These are phyloP conservation scores for Trematomus loennbergii DNA, from an alignment of 2,113 vertebrate species.

Conservation along the genomic window DNA sequence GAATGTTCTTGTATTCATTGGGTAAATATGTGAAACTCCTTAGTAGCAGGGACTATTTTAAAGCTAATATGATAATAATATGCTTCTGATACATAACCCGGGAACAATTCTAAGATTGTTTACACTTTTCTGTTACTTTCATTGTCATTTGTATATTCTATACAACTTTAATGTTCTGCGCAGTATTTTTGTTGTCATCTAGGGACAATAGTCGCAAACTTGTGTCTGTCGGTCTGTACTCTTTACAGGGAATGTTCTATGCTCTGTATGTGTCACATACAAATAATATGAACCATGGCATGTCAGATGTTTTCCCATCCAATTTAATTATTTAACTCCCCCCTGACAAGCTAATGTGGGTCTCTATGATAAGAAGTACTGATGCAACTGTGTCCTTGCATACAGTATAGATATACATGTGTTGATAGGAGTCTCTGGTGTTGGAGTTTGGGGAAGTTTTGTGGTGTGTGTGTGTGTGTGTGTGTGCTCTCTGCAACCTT, in stretches of 20 bases:
- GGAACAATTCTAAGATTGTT: background rate
- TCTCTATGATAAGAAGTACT: background rate
- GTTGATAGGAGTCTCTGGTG: no score
- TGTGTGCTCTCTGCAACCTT: no score
- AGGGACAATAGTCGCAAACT: background rate
- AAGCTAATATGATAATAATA: conserved; percentile 29
- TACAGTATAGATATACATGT: background rate
- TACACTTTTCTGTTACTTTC: background rate
- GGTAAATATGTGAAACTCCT: conserved; percentile 43
- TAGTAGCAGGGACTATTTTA: conserved; percentile 19
- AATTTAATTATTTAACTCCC: conserved; percentile 56
- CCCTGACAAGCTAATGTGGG: conserved; percentile 35
- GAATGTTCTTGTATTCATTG: conserved; percentile 22
- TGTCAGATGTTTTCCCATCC: conserved; percentile 32
- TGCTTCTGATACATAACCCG: conserved; percentile 3
- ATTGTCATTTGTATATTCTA: background rate
- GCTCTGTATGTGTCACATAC: conserved; percentile 26
- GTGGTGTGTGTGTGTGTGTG: no score
- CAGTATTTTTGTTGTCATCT: conserved; percentile 3
- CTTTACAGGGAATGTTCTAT: conserved; percentile 8
- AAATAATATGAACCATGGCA: conserved; percentile 51
- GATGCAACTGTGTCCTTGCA: background rate
- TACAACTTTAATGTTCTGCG: background rate
- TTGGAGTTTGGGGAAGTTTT: no score
- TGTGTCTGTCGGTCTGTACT: background rate